phyloP scores from a whole-genome alignment of 2,888 invertebrate genomes.

The Loripinus fragilis region DNA sequence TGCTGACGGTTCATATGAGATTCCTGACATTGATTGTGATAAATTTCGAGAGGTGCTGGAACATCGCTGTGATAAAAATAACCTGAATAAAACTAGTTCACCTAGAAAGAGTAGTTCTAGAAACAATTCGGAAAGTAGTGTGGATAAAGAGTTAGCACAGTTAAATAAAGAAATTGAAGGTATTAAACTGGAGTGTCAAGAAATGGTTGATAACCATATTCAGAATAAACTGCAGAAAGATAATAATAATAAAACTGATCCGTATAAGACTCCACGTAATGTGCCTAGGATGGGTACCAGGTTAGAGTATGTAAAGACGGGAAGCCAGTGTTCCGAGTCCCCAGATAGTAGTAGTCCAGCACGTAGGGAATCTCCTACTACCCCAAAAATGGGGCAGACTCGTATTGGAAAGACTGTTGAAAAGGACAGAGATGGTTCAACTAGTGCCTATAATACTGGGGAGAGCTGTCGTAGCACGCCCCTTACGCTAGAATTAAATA shows the following conservation, averaged over 20 bases:
- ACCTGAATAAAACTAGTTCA: conserved; percentile 55
- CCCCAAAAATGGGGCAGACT: conserved; percentile 60
- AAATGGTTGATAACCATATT: conserved; percentile 82
- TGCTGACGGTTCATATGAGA: conserved; percentile 67
- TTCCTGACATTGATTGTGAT: conserved; percentile 76
- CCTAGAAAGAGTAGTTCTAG: conserved; percentile 63
- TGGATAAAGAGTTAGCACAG: conserved; percentile 86
- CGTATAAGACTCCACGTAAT: conserved; percentile 74
- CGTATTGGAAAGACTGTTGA: conserved; percentile 54
- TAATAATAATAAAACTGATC: conserved; percentile 79
- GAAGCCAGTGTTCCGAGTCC: conserved; percentile 63
- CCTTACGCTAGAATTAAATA: conserved; percentile 80
- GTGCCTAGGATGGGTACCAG: conserved; percentile 82
- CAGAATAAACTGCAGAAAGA: conserved; percentile 58
- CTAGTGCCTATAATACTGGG: conserved; percentile 88
- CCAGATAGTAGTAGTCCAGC: conserved; percentile 59
- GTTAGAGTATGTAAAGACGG: conserved; percentile 78
- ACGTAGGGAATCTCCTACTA: conserved; percentile 62
- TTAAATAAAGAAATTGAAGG: conserved; percentile 87
- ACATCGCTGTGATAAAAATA: conserved; percentile 71
- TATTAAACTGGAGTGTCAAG: conserved; percentile 86
- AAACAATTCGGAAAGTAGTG: conserved; percentile 79
- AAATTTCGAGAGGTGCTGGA: conserved; percentile 79
- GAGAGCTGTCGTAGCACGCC: conserved; percentile 89
- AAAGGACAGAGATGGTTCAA: conserved; percentile 84